Evolutionary conservation across 2,797 vertebrate genomes (phyloP), one percentile per base, ranked within the genome.

Genomic region (Hypotaenidia okinawae): DNA sequence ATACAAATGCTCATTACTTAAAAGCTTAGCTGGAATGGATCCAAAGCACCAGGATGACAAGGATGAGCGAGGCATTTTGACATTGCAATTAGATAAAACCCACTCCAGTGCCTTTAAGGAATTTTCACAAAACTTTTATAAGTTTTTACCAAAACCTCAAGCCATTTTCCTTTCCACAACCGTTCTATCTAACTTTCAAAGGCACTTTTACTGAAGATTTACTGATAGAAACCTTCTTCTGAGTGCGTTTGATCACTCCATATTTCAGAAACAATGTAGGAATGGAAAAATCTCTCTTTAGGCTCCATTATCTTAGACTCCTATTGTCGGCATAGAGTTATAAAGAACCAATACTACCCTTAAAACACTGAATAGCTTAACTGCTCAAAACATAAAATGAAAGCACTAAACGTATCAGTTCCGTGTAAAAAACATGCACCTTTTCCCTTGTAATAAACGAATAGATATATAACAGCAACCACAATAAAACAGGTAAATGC

Each of bases 221-320:
- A 94, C 67, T 77, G 91, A 82, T 77, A 76, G 86, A 93, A 90
- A 76, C 67, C 77, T 90, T 93, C 74, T 61, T 58, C 63, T 94
- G 93, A 95, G 95, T 95, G 86, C 90, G 43, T 90, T 93, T 97
- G 96, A 94, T 95, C 47, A 25, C 86, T 93, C 90, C 83, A 96
- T 95, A 94, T 95, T 94, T 97, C 95, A 97, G 94, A 93, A 95
- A 94, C 84, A 93, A 93, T 62, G 79, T 49, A 57, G 64, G 75
- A 92, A 91, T 72, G 69, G 66, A 92, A 96, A 94, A 94, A 93
- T 82, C 80, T 95, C 89, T 96, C 85, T 95, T 96, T 92, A 96
- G 93, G 81, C 83, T 95, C 93, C 91, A 94, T 95, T 96, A 94
- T 94, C 94, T 91, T 51, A 76, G 63, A 51, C 35, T 87, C 52